phyloP scores from a whole-genome alignment of 2,888 invertebrate genomes.

The Erebia epiphron region DNA sequence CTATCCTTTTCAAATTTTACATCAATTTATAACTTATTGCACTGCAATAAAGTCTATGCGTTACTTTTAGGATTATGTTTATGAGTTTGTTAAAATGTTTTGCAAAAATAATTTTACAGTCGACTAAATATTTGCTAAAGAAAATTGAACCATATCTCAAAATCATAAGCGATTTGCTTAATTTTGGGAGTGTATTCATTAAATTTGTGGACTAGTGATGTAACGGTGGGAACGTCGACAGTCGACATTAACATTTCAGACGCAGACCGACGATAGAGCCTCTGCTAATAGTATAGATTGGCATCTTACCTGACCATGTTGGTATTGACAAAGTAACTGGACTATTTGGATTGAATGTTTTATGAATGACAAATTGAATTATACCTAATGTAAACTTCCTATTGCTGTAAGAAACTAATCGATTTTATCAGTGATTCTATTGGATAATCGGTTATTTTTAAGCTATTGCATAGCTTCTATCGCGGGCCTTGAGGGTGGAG shows the following conservation, averaged over 20 bases:
- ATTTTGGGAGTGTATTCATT: background rate
- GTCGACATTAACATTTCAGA: constrained; percentile 41
- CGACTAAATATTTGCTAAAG: background rate
- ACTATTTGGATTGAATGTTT: constrained; percentile 25
- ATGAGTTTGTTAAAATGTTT: constrained; percentile 4
- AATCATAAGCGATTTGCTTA: background rate
- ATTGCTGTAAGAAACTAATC: background rate
- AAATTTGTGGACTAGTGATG: constrained; percentile 24
- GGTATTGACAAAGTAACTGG: constrained; percentile 24
- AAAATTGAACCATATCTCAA: constrained; percentile 20
- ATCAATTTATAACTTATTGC: constrained; percentile 9
- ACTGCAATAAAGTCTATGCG: background rate
- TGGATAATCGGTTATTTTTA: background rate
- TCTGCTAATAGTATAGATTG: constrained; percentile 41
- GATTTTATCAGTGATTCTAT: constrained; percentile 6
- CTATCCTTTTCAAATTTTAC: background rate
- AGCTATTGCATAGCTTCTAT: no score
- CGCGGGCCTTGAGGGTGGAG: no score
- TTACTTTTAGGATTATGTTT: background rate
- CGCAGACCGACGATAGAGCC: constrained; percentile 41
- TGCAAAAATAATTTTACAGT: constrained; percentile 4
- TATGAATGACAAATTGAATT: constrained; percentile 25
- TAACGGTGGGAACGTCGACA: constrained; percentile 35
- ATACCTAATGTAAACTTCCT: constrained; percentile 17
- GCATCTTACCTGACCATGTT: constrained; percentile 33